Base-by-base conservation (phyloP, 2,888 invertebrate species). In the Thymelicus sylvestris region DNA sequence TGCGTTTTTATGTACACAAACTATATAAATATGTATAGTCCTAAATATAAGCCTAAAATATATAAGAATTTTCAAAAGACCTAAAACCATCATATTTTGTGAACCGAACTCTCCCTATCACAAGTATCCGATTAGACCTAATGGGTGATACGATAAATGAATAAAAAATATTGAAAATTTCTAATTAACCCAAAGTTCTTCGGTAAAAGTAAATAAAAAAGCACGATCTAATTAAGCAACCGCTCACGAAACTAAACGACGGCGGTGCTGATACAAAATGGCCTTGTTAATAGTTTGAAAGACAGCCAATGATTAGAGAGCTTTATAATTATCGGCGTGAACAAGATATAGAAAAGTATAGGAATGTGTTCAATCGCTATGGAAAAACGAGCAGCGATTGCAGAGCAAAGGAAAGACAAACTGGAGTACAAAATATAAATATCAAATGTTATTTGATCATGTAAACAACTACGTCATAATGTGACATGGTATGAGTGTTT, bases 221-320 rank as follows among this genome's bases (percentile, higher is more conserved):
- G 12, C n/a, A 13, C 39, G 39, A 38, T 59, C 38, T 39, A 39
- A 59, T 38, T 59, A 39, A n/a, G 59, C 39, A 39, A 59, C 31
- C 31, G 31, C 13, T 59, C n/a, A 39, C 6, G 2, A 39, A 59
- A 38, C 59, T 59, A 59, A 59, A 39, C 59, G 59, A 57, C 13
- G 57, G 12, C 59, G 39, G 39, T 5, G 6, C 50, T 4, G 64
- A 52, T 65, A 65, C 38, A 19, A 19, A 55, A 65, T 55, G 65
- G 65, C 65, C 65, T 65, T 65, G 65, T 65, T 65, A 52, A 52
- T 41, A 41, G 39, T 52, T 52, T 64, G 65, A 65, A 55, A 52
- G 52, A 65, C 65, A 55, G 31, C 19, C 52, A 52, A 52, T 65
- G 65, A 52, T 65, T 65, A 65, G 52, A 39, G 52, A 50, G 55